These are phyloP conservation scores for Mus spicilegus DNA, from an alignment of 2,113 vertebrate species.

Conservation along the genomic window DNA sequence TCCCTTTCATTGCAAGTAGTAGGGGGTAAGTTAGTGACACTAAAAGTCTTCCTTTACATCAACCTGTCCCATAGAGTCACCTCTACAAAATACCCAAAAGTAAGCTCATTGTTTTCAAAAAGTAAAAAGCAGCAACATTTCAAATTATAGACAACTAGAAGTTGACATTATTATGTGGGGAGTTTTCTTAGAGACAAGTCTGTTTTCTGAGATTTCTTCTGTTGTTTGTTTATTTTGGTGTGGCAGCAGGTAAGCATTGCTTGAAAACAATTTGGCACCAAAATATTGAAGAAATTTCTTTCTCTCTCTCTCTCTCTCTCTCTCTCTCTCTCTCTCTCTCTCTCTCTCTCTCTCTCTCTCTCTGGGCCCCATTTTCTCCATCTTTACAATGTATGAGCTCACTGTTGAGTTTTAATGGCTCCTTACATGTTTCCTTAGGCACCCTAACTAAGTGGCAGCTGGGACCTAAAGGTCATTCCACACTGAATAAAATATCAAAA, in stretches of 20 bases:
- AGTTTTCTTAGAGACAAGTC: background rate
- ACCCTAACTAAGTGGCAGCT: background rate
- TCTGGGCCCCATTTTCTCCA: background rate
- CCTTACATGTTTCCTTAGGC: background rate
- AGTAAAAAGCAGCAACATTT: background rate
- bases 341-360: too few relatives aligned
- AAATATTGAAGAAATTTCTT: background rate
- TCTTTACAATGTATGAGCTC: background rate
- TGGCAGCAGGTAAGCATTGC: background rate
- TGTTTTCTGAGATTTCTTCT: background rate
- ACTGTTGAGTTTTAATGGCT: background rate
- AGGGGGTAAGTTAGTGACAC: background rate
- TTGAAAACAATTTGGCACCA: background rate
- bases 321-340: too few relatives aligned
- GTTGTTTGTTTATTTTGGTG: background rate
- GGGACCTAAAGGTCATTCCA: background rate
- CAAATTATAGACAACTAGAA: background rate
- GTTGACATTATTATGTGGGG: background rate
- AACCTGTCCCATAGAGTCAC: background rate
- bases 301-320: background rate
- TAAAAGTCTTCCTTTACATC: background rate
- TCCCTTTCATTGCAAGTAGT: background rate
- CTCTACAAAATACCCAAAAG: background rate
- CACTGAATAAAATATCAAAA: slow-evolving; percentile 34
- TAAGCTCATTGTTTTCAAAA: background rate